phyloP scores from a whole-genome alignment of 2,888 invertebrate genomes.

The Baccha elongata region DNA sequence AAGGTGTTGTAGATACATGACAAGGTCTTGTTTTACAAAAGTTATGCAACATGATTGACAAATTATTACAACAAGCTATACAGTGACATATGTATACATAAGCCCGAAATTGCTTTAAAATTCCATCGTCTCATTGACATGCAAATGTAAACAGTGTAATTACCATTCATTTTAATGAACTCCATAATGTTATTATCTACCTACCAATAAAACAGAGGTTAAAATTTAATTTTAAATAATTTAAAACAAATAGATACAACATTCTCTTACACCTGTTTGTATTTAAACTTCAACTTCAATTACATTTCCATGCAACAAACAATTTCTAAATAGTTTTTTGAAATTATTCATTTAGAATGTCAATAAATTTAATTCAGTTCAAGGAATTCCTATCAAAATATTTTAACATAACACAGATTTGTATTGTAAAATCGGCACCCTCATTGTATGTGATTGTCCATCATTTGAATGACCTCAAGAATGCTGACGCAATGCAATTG shows the following conservation, averaged over 20 bases:
- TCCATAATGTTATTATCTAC: background rate
- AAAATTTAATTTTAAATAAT: slow-evolving; percentile 21
- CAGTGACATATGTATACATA: too few species aligned
- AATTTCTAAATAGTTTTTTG: background rate
- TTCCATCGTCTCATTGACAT: slow-evolving; percentile 45
- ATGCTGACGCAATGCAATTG: slow-evolving; percentile 18
- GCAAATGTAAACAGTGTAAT: slow-evolving; percentile 46
- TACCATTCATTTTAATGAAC: slow-evolving; percentile 20
- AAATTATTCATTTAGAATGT: slow-evolving; percentile 4
- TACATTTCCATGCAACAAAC: slow-evolving; percentile 3
- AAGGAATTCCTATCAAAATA: slow-evolving; percentile 13
- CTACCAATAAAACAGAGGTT: background rate
- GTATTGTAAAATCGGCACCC: background rate
- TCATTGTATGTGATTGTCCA: background rate
- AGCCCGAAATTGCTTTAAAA: too few species aligned
- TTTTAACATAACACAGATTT: slow-evolving; percentile 9
- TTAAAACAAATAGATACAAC: background rate
- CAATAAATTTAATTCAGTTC: background rate
- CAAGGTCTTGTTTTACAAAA: too few species aligned
- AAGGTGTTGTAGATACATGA: too few species aligned
- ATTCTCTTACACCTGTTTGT: too few species aligned
- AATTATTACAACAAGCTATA: too few species aligned
- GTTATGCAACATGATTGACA: too few species aligned
- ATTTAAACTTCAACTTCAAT: too few species aligned
- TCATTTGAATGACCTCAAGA: slow-evolving; percentile 16